phyloP scores from a whole-genome alignment of 2,888 invertebrate genomes.

The Aphidoletes aphidimyza region DNA sequence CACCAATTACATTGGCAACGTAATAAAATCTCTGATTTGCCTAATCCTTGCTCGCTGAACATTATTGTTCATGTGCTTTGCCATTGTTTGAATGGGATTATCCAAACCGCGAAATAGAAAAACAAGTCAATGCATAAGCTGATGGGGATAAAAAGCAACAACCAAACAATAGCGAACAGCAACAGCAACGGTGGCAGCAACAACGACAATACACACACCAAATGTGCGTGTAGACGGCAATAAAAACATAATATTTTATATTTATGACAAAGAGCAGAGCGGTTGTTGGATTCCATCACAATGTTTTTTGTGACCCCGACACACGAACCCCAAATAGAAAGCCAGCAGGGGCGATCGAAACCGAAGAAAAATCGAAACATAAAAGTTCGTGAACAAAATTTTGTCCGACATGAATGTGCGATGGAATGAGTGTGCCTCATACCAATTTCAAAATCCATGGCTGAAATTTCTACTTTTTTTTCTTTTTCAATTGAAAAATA shows the following conservation, averaged over 20 bases:
- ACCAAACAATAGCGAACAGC: not conserved
- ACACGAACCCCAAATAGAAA: not conserved
- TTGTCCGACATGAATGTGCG: no score
- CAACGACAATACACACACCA: not conserved
- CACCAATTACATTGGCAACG: constrained; percentile 19
- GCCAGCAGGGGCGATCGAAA: not conserved
- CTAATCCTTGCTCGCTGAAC: constrained; percentile 44
- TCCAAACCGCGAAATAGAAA: not conserved
- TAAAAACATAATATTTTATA: constrained; percentile 15
- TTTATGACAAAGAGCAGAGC: constrained; percentile 27
- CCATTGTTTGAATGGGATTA: constrained; percentile 17
- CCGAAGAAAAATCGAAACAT: not conserved
- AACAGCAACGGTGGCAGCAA: not conserved
- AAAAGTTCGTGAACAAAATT: not conserved
- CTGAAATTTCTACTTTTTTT: no score
- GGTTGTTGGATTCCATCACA: constrained; percentile 12
- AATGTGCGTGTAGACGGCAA: constrained; percentile 23
- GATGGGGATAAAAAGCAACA: not conserved
- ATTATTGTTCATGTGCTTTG: constrained; percentile 12
- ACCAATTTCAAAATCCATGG: no score
- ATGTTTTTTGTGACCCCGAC: constrained; percentile 13
- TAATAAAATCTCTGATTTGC: constrained; percentile 45
- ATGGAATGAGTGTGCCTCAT: no score
- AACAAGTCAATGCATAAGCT: constrained; percentile 16
- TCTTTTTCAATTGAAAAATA: no score